Evolutionary conservation across 2,113 vertebrate species (phyloP).

Genomic region (Lagopus leucura): DNA sequence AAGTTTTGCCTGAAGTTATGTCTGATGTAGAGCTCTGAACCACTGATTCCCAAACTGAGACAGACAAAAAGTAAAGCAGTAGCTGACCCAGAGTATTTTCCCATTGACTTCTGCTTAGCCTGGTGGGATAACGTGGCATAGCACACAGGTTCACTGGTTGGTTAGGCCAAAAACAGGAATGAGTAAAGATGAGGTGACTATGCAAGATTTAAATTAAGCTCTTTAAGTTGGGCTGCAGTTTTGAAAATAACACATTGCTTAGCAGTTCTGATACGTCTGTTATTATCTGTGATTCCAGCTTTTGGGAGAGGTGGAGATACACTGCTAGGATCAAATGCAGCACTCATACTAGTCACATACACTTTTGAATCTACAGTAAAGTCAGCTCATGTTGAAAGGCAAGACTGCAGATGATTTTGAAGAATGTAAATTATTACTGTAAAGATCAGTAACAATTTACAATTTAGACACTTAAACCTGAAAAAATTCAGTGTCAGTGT

Average conservation of each 20-base stretch:
- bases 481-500: neutral
- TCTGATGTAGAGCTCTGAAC: neutral
- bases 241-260: neutral
- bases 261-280: neutral
- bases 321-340: neutral
- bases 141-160: neutral
- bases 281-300: neutral
- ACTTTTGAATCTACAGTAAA: neutral
- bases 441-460: neutral
- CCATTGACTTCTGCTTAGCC: neutral
- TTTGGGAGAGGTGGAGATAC: neutral
- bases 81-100: neutral
- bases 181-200: neutral
- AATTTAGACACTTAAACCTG: neutral
- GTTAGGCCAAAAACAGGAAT: neutral
- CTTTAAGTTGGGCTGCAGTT: neutral
- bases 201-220: neutral
- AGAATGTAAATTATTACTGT: neutral
- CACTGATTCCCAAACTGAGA: neutral
- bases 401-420: neutral
- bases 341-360: neutral
- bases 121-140: neutral
- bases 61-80: neutral
- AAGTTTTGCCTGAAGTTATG: neutral
- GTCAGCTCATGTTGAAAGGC: neutral